These are phyloP conservation scores for Cydia amplana DNA, from an alignment of 1,140 invertebrate species.

Conservation along the genomic window DNA sequence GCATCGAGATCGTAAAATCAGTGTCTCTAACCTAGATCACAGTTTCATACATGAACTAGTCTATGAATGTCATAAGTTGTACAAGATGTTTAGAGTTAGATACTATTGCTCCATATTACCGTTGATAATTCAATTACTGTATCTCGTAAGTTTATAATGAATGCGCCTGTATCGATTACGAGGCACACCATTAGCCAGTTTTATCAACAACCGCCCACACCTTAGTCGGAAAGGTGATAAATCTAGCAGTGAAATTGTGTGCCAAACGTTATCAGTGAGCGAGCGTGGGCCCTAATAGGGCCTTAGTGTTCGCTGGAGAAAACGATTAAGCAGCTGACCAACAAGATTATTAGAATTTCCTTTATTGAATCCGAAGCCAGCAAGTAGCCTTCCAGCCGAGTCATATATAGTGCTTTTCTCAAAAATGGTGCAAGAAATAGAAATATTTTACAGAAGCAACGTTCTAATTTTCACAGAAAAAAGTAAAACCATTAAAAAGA, in stretches of 20 bases:
- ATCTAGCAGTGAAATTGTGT: constrained; percentile 8
- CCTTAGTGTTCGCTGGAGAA: neutral
- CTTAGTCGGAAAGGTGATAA: neutral
- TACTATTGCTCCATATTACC: neutral
- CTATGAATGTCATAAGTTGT: neutral
- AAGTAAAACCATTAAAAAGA: too few relatives aligned
- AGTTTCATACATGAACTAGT: neutral
- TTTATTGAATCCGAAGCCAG: too few relatives aligned
- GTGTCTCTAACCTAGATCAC: neutral
- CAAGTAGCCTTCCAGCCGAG: too few relatives aligned
- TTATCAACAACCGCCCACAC: neutral
- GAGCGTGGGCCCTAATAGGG: constrained; percentile 9
- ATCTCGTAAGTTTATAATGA: neutral
- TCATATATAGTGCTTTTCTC: too few relatives aligned
- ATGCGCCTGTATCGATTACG: neutral
- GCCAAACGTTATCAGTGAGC: constrained; percentile 3
- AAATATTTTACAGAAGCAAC: too few relatives aligned
- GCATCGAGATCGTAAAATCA: neutral
- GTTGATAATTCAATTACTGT: neutral
- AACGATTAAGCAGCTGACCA: neutral
- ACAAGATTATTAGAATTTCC: too few relatives aligned
- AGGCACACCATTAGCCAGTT: neutral
- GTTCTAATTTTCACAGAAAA: too few relatives aligned
- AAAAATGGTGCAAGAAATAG: too few relatives aligned
- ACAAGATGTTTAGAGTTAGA: neutral